Conservation (phyloP, 1,140 invertebrate species). For the Chlorops oryzae region DNA sequence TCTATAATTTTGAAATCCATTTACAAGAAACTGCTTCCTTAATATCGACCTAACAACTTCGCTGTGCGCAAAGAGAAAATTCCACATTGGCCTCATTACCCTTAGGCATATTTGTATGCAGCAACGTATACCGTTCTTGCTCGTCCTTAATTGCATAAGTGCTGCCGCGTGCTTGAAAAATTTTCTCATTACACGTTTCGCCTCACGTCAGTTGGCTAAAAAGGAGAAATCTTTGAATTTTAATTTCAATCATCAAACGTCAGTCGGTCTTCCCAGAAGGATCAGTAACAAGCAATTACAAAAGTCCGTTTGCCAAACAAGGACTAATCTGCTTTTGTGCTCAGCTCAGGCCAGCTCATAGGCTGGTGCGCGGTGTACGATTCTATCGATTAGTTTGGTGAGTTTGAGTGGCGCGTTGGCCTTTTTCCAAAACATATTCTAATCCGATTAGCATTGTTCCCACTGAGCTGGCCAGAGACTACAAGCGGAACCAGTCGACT, state of each 20-base stretch:
- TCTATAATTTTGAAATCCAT: too few species aligned
- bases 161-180: conserved; percentile 2
- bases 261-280: not conserved
- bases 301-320: conserved; percentile 13
- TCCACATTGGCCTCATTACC: too few species aligned
- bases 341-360: not conserved
- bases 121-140: too few species aligned
- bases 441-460: conserved; percentile 12
- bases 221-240: too few species aligned
- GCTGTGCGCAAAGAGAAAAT: too few species aligned
- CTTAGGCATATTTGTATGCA: too few species aligned
- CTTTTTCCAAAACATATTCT: conserved; percentile 1
- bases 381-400: not conserved
- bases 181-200: conserved; percentile 3
- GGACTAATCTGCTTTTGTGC: conserved; percentile 1
- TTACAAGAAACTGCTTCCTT: too few species aligned
- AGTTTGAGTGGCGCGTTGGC: not conserved
- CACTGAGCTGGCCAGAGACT: too few species aligned
- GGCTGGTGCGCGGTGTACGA: conserved; percentile 3
- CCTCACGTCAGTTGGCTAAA: not conserved
- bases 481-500: too few species aligned
- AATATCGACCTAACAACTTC: too few species aligned
- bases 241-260: not conserved
- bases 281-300: conserved; percentile 13
- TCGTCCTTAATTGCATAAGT: conserved; percentile 13